Conservation (phyloP, 2,797 vertebrate genomes). For the Enteromius treurensis region DNA sequence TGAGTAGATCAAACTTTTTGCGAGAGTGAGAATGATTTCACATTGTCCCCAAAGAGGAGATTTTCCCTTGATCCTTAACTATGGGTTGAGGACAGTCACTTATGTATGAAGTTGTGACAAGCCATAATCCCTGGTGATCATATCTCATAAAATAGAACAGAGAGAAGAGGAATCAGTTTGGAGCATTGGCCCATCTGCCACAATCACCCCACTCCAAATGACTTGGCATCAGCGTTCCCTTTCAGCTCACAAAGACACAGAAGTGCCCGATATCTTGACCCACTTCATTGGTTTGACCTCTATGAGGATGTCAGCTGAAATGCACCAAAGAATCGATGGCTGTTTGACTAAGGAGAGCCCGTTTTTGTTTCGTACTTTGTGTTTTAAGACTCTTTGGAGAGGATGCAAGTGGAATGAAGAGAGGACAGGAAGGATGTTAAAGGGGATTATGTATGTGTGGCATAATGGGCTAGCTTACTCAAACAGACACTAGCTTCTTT, state of each 20-base stretch:
- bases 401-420: constrained; percentile 81
- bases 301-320: constrained; percentile 36
- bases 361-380: constrained; percentile 37
- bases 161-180: constrained; percentile 51
- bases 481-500: constrained; percentile 84
- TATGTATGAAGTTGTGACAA: constrained; percentile 57
- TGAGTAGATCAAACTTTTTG: constrained; percentile 40
- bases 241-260: constrained; percentile 68
- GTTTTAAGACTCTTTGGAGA: constrained; percentile 55
- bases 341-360: constrained; percentile 34
- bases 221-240: constrained; percentile 72
- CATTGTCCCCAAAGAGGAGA: constrained; percentile 41
- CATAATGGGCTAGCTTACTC: constrained; percentile 81
- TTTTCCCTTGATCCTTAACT: constrained; percentile 54
- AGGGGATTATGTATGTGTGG: constrained; percentile 87
- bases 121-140: constrained; percentile 52
- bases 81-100: constrained; percentile 53
- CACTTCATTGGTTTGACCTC: constrained; percentile 67
- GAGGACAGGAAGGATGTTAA: constrained; percentile 87
- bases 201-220: constrained; percentile 66
- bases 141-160: constrained; percentile 55
- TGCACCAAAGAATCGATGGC: constrained; percentile 20
- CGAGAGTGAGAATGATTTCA: constrained; percentile 37
- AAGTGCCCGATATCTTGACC: constrained; percentile 75
- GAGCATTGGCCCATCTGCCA: constrained; percentile 77